A percentile compares a stretch with the other conserved stretches of the same genome.
phyloP scores from a whole-genome alignment of 1,140 invertebrate genomes.

The Octopus sinensis region DNA sequence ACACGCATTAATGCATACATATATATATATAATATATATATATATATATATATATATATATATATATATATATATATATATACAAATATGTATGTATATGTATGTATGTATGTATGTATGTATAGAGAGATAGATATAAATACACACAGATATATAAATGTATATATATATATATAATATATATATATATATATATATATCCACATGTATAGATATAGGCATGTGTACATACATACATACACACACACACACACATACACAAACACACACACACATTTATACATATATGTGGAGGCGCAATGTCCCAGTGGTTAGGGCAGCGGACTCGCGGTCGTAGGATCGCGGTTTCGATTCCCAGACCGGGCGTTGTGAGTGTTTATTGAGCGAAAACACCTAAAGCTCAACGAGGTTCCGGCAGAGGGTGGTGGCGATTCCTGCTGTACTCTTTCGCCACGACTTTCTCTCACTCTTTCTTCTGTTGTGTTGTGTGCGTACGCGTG shows the following conservation, averaged over 20 bases:
- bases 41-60: slow-evolving; percentile 5
- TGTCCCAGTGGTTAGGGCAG: neutral
- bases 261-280: neutral
- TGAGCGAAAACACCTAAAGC: no score
- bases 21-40: neutral
- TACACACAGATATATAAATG: neutral
- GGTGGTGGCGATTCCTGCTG: no score
- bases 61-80: neutral
- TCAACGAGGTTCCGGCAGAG: no score
- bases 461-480: no score
- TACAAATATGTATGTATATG: neutral
- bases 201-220: neutral
- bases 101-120: no score
- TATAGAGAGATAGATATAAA: neutral
- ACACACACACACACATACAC: neutral
- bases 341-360: no score
- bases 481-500: no score
- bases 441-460: no score
- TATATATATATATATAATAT: neutral
- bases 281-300: neutral
- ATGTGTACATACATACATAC: neutral
- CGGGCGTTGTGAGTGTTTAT: no score
- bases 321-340: neutral
- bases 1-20: no score
- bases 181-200: neutral